Evolutionary conservation across 2,888 invertebrate species (phyloP), one percentile per base, ranked within the genome.

Genomic region (Endotricha flammealis): DNA sequence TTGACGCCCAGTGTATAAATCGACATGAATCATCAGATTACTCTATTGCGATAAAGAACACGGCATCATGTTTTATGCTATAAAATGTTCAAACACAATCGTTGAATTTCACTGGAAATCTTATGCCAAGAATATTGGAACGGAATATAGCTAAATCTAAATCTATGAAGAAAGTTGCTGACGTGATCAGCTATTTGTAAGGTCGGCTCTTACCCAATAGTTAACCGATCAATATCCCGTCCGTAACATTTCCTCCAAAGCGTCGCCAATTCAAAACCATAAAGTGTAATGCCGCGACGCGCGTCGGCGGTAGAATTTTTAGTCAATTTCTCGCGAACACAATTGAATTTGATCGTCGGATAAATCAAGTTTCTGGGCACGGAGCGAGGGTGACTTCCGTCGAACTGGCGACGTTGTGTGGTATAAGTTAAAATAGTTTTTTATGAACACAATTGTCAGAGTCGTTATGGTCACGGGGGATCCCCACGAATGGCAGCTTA

Each of bases 341-440:
- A 79, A 82, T 81, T 80, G 79, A 81, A 81, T 82, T 80, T 79
- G 75, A 75, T 75, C 77, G 66, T 57, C 63, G 61, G 62, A 69
- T 67, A 72, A 81, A 81, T 80, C 78, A 70, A 63, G 68, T 80
- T 80, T 74, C 79, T 63, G 68, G 50, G 75, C 82, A 79, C 80
- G 78, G 7, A 68, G 50, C 67, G 67, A 43, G 58, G 59, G 57
- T 53, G 62, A 61, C 68, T 73, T 70, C 72, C 66, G 64, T 36
- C 38, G 57, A 53, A 41, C 44, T 45, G 49, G 51, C 39, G 29
- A 48, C 58, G 64, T 63, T 44, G 45, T 20, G 6, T 20, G 20
- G 20, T 20, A 2, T 6, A 20, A 20, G 20, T 20, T 7, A 20
- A 6, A 7, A 20, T 2, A 20, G 3, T 16, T 16, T 16, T 16